A percentile compares a stretch with the other conserved stretches of the same genome.
Conservation (phyloP, 2,888 invertebrate species). For the Muscina levida region DNA sequence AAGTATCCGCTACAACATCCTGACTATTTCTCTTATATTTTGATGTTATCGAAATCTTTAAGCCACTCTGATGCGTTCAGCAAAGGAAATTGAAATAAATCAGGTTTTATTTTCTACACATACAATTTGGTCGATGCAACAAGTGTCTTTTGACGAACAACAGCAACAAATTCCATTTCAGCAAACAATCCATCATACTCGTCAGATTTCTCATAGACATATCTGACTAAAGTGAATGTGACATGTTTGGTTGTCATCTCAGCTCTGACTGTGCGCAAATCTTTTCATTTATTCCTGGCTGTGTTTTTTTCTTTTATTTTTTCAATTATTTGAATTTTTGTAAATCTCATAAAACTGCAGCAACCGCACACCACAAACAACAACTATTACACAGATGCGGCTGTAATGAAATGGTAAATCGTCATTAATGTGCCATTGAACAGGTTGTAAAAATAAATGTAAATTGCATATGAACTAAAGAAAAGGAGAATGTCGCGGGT, state of each 20-base stretch:
- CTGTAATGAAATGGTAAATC: slow-evolving; percentile 13
- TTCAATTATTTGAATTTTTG: slow-evolving; percentile 28
- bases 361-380: background rate
- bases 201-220: background rate
- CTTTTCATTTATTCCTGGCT: background rate
- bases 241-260: slow-evolving; percentile 24
- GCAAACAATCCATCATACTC: slow-evolving; percentile 25
- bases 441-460: slow-evolving; percentile 36
- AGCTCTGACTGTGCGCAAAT: background rate
- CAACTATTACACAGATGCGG: background rate
- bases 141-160: slow-evolving; percentile 7
- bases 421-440: slow-evolving; percentile 48
- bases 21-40: no score
- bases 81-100: slow-evolving; percentile 1
- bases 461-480: slow-evolving; percentile 39
- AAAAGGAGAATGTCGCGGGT: slow-evolving; percentile 48
- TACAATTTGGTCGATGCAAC: background rate
- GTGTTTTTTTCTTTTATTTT: background rate
- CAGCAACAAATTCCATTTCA: background rate
- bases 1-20: no score
- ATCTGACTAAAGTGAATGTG: slow-evolving; percentile 48
- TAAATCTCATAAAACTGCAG: slow-evolving; percentile 20
- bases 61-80: background rate
- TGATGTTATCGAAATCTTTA: no score
- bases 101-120: background rate